A percentile compares a stretch with the other conserved stretches of the same genome.
phyloP scores from a whole-genome alignment of 2,797 vertebrate genomes.

The Urocyon cinereoargenteus region DNA sequence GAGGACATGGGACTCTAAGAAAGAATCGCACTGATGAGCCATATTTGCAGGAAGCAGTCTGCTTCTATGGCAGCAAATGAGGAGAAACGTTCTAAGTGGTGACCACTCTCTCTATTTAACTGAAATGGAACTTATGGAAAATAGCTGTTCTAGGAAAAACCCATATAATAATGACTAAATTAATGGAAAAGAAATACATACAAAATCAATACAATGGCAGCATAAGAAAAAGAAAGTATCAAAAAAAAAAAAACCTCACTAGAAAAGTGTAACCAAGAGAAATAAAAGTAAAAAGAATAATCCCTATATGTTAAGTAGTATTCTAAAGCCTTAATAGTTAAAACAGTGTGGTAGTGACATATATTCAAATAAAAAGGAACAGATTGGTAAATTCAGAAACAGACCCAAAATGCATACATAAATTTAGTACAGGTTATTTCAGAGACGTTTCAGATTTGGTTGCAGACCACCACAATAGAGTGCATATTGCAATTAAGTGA shows the following conservation, averaged over 20 bases:
- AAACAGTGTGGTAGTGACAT: not conserved
- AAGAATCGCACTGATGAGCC: not conserved
- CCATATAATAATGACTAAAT: not conserved
- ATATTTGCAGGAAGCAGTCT: not conserved
- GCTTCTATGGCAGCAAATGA: not conserved
- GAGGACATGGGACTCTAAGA: not conserved
- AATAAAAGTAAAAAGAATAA: not conserved
- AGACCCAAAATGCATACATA: not conserved
- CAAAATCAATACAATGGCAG: not conserved
- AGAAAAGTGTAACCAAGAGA: not conserved
- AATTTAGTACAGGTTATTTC: not conserved
- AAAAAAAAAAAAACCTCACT: not conserved
- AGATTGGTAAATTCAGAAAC: constrained; percentile 13
- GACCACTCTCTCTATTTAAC: not conserved
- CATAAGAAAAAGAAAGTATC: not conserved
- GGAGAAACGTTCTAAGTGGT: not conserved
- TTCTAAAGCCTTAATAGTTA: not conserved
- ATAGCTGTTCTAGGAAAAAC: not conserved
- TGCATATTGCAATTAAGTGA: not conserved
- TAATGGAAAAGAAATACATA: not conserved
- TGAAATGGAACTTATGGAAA: not conserved
- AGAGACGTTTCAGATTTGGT: not conserved
- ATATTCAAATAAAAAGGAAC: not conserved
- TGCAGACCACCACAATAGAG: not conserved
- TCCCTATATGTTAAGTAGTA: not conserved